A percentile compares a stretch with the other conserved stretches of the same genome.
These are phyloP conservation scores for Bungarus multicinctus DNA, from an alignment of 2,113 vertebrate species.

Conservation along the genomic window DNA sequence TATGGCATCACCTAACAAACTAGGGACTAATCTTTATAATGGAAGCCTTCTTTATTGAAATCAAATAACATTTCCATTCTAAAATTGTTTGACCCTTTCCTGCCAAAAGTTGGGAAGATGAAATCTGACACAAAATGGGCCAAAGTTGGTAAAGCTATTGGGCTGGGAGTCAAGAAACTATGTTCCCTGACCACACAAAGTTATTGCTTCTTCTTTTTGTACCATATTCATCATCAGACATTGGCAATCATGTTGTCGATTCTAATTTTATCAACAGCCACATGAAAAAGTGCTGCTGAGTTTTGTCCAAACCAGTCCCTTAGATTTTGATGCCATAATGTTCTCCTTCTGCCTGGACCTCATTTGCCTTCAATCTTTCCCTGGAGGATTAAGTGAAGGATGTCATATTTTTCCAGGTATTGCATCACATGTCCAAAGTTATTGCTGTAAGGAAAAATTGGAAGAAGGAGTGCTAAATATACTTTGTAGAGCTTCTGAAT, in stretches of 20 bases:
- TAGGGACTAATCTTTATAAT: not conserved
- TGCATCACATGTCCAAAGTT: not conserved
- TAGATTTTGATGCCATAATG: no score
- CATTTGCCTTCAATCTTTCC: no score
- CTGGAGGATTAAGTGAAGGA: no score
- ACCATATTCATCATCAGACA: no score
- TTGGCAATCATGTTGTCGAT: no score
- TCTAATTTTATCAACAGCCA: no score
- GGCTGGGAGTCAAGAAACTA: not conserved
- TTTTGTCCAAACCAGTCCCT: no score
- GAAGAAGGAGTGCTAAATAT: not conserved
- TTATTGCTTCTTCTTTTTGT: no score
- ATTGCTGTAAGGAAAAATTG: not conserved
- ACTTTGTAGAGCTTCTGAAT: not conserved
- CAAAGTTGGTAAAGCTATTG: not conserved
- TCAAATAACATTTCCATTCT: not conserved
- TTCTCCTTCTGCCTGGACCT: no score
- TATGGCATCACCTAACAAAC: not conserved
- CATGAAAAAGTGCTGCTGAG: no score
- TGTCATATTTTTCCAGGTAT: no score
- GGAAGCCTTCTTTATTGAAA: not conserved
- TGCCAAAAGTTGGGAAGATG: not conserved
- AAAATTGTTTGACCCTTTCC: not conserved
- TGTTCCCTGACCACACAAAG: not conserved
- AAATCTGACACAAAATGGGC: not conserved